phyloP scores from a whole-genome alignment of 2,888 invertebrate species.

The Agriopis marginaria region DNA sequence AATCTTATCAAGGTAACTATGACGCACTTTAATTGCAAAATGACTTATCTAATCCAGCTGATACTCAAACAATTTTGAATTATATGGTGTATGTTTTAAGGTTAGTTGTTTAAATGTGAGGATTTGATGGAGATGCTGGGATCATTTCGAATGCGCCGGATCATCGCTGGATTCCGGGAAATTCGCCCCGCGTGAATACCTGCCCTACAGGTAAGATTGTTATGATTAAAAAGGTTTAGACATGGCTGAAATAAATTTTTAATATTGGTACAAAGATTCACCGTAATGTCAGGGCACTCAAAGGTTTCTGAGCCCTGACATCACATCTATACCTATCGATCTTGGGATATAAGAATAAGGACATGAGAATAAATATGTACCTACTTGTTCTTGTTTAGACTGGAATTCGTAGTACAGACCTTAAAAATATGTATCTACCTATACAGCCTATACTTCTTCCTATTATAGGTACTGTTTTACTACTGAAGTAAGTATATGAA shows the following conservation, averaged over 20 bases:
- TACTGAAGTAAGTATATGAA: too few species aligned
- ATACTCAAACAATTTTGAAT: constrained; percentile 39
- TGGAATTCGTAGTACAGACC: too few species aligned
- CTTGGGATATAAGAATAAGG: too few species aligned
- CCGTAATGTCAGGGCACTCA: too few species aligned
- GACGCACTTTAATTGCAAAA: constrained; percentile 54
- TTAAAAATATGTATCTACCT: too few species aligned
- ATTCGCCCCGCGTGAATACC: constrained; percentile 85
- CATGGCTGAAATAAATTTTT: constrained; percentile 41
- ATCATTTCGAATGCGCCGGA: constrained; percentile 76
- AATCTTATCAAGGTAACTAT: constrained; percentile 83
- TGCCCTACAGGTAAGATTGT: constrained; percentile 78
- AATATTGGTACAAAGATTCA: too few species aligned
- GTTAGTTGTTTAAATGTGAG: constrained; percentile 41
- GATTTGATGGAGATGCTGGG: constrained; percentile 63
- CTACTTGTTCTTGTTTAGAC: too few species aligned
- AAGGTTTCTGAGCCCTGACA: too few species aligned
- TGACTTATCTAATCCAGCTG: constrained; percentile 39
- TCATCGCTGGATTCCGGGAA: constrained; percentile 86
- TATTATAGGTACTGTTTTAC: too few species aligned
- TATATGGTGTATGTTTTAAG: constrained; percentile 21
- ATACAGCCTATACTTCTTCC: too few species aligned
- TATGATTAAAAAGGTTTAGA: constrained; percentile 56
- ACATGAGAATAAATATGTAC: too few species aligned
- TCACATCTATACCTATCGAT: too few species aligned